These are phyloP conservation scores for Stenopsyche tienmushanensis DNA, from an alignment of 1,140 invertebrate genomes.

Conservation along the genomic window DNA sequence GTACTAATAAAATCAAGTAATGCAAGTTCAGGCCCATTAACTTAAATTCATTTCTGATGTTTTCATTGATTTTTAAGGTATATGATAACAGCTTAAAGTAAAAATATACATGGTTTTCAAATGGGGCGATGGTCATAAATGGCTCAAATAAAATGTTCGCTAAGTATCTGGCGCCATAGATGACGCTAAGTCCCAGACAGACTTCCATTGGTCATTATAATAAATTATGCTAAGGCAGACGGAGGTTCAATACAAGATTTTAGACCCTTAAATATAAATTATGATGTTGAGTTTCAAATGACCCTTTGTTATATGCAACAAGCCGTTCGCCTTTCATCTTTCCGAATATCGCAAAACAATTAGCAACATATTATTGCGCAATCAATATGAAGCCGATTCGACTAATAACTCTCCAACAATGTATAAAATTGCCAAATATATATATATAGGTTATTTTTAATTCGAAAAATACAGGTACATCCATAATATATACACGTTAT, in stretches of 20 bases:
- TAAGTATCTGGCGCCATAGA: background rate
- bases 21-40: too few relatives aligned
- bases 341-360: too few relatives aligned
- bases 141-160: background rate
- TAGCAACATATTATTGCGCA: too few relatives aligned
- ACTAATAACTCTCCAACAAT: too few relatives aligned
- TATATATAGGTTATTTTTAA: too few relatives aligned
- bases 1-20: too few relatives aligned
- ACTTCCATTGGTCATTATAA: background rate
- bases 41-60: too few relatives aligned
- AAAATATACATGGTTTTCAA: background rate
- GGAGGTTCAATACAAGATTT: background rate
- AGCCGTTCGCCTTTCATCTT: too few relatives aligned
- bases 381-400: too few relatives aligned
- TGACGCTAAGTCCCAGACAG: background rate
- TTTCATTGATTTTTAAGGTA: too few relatives aligned
- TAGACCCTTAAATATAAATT: background rate
- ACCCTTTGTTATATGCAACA: constrained; percentile 7
- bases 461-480: background rate
- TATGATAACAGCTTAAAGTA: too few relatives aligned
- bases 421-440: too few relatives aligned
- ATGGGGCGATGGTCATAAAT: background rate
- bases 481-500: constrained; percentile 1
- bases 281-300: background rate
- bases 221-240: background rate